These are phyloP conservation scores for Entomyzon cyanotis DNA, from an alignment of 2,113 vertebrate species.

Conservation along the genomic window DNA sequence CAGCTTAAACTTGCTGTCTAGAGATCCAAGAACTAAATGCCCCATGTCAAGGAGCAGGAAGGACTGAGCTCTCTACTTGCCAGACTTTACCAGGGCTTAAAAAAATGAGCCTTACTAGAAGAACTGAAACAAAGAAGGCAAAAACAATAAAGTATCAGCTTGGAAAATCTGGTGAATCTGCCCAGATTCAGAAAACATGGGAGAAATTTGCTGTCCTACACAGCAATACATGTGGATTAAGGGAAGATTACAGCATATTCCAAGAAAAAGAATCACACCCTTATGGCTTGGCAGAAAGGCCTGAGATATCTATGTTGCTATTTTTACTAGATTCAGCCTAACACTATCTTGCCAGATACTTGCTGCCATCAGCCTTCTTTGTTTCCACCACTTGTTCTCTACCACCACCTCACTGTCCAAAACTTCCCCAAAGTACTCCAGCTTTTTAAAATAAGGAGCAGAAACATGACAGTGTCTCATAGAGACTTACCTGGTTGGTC, in stretches of 20 bases:
- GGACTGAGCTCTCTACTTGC: background rate
- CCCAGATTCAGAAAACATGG: background rate
- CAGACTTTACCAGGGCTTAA: background rate
- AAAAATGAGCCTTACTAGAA: background rate
- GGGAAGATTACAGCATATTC: slow-evolving; percentile 20
- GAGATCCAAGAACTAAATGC: background rate
- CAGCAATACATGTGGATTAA: slow-evolving; percentile 6
- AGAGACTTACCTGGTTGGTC: background rate
- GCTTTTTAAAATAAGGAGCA: background rate
- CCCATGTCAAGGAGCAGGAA: background rate
- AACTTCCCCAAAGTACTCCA: background rate
- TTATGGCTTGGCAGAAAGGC: slow-evolving; percentile 11
- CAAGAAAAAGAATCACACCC: slow-evolving; percentile 14
- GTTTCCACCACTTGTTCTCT: background rate
- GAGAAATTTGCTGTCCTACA: background rate
- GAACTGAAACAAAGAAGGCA: background rate
- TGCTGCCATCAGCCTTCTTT: background rate
- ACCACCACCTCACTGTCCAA: background rate
- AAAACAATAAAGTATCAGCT: background rate
- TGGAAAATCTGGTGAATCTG: slow-evolving; percentile 21
- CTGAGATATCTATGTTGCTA: background rate
- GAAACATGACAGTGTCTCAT: background rate
- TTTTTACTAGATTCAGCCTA: background rate
- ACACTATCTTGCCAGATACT: background rate
- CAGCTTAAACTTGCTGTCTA: background rate